Evolutionary conservation across 2,113 vertebrate species (phyloP).

Genomic region (Synchiropus splendidus): DNA sequence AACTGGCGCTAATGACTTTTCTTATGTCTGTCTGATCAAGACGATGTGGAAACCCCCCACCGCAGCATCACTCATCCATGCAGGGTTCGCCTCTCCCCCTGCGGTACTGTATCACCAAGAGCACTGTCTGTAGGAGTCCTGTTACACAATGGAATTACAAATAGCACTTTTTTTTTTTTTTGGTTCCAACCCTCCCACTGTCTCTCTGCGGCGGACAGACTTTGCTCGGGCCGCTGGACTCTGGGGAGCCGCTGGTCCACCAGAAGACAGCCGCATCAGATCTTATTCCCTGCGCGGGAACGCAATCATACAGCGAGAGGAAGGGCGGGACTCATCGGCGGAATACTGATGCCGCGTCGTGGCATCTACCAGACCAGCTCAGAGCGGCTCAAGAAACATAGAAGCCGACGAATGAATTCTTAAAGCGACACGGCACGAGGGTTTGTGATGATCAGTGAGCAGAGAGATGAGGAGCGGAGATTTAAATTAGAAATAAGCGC

Average conservation of each 20-base stretch:
- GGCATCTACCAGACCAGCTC: conserved; percentile 19
- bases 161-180: background rate
- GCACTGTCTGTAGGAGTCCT: no score
- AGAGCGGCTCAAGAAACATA: conserved; percentile 15
- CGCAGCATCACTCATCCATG: no score
- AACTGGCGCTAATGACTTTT: no score
- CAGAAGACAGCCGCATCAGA: conserved; percentile 48
- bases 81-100: no score
- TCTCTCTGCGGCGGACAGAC: conserved; percentile 4
- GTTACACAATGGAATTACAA: no score
- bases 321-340: conserved; percentile 3
- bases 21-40: no score
- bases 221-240: conserved; percentile 14
- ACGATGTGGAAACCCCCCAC: no score
- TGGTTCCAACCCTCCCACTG: no score
- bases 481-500: no score
- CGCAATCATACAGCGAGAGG: conserved; percentile 37
- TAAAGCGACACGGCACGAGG: conserved; percentile 24
- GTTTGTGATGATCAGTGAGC: conserved; percentile 5
- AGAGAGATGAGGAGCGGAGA: background rate
- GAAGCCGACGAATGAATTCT: conserved; percentile 30
- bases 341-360: conserved; percentile 48
- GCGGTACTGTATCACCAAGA: no score
- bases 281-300: conserved; percentile 43
- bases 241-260: conserved; percentile 26